A percentile compares a stretch with the other conserved stretches of the same genome.
phyloP scores from a whole-genome alignment of 2,888 invertebrate genomes.

The Omphaloscelis lunosa region DNA sequence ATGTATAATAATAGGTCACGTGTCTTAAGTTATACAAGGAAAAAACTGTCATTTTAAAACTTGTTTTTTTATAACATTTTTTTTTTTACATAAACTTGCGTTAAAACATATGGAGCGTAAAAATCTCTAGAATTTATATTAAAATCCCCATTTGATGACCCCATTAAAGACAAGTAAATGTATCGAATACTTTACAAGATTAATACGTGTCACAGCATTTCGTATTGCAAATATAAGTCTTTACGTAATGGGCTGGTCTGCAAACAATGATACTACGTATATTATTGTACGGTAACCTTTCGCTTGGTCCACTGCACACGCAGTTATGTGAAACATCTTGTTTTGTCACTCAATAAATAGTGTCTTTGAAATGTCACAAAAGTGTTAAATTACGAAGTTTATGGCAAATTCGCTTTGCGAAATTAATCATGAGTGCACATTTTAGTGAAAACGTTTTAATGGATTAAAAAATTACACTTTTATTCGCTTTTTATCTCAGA shows the following conservation, averaged over 20 bases:
- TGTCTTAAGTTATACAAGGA: too few relatives aligned
- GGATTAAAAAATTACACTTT: not conserved
- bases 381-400: conserved; percentile 15
- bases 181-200: not conserved
- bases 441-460: not conserved
- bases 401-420: not conserved
- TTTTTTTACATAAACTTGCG: too few relatives aligned
- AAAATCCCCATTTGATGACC: not conserved
- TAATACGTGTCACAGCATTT: conserved; percentile 8
- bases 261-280: conserved; percentile 30
- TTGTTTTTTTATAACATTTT: too few relatives aligned
- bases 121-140: not conserved
- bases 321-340: conserved; percentile 35
- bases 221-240: conserved; percentile 34
- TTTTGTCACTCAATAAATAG: conserved; percentile 44
- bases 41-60: too few relatives aligned
- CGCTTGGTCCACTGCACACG: conserved; percentile 16
- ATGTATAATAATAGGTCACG: not conserved
- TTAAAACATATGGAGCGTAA: not conserved
- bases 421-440: conserved; percentile 5
- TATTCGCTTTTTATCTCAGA: not conserved
- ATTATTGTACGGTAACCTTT: conserved; percentile 47
- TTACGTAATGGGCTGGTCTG: conserved; percentile 42
- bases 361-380: conserved; percentile 35
- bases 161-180: not conserved